A percentile compares a stretch with the other conserved stretches of the same genome.
These are phyloP conservation scores for Leptopilina myrica DNA, from an alignment of 2,888 invertebrate genomes.

Conservation along the genomic window DNA sequence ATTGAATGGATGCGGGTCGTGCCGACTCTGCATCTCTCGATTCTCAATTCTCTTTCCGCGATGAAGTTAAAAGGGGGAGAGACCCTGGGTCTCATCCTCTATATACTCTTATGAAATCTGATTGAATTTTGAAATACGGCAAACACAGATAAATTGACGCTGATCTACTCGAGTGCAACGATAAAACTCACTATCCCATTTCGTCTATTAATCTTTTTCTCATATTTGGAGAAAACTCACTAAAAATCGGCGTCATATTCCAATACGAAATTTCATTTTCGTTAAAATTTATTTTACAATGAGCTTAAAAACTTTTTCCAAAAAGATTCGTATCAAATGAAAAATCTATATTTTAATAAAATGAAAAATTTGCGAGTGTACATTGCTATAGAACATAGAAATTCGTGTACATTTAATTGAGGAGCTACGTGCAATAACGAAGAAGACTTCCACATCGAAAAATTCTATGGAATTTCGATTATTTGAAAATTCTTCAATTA, in stretches of 20 bases:
- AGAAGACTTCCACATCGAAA: no score
- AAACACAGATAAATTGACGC: constrained; percentile 44
- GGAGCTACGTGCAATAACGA: no score
- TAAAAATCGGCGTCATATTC: not conserved
- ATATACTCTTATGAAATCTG: constrained; percentile 47
- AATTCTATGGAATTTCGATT: no score
- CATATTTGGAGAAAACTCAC: constrained; percentile 13
- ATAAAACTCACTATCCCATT: constrained; percentile 36
- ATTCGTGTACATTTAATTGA: no score
- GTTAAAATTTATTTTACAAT: not conserved
- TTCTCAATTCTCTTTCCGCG: constrained; percentile 39
- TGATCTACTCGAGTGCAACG: constrained; percentile 41
- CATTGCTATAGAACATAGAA: no score
- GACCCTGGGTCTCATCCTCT: constrained; percentile 14
- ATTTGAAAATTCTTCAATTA: no score
- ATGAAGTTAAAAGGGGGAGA: constrained; percentile 30
- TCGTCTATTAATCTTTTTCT: constrained; percentile 28
- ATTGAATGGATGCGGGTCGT: constrained; percentile 70
- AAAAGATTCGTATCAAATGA: no score
- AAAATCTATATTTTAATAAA: no score
- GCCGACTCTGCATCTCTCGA: constrained; percentile 63
- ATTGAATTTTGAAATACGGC: constrained; percentile 55
- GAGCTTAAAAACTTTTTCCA: not conserved
- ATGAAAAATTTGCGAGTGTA: no score
- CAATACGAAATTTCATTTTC: not conserved